Evolutionary conservation across 2,797 vertebrate species (phyloP).

Genomic region (Falco rusticolus): DNA sequence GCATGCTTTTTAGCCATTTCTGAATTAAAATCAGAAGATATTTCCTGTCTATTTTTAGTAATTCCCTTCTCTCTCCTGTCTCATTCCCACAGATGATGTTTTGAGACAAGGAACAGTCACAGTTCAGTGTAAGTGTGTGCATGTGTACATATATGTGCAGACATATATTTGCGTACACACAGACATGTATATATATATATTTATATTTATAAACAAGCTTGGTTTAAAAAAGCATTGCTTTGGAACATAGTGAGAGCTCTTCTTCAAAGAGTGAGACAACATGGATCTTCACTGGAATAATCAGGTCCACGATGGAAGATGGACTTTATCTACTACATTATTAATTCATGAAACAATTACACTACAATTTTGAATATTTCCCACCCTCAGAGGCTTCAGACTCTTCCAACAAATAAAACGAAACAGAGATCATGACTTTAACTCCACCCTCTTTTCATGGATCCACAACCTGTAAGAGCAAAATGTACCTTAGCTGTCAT

Average conservation of each 20-base stretch:
- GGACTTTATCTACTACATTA: not conserved
- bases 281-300: not conserved
- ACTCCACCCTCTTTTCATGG: not conserved
- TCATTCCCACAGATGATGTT: not conserved
- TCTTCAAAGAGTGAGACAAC: not conserved
- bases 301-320: not conserved
- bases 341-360: not conserved
- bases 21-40: conserved; percentile 15
- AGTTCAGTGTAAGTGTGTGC: conserved; percentile 25
- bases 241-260: conserved; percentile 19
- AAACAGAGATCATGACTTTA: not conserved
- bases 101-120: conserved; percentile 18
- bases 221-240: conserved; percentile 46
- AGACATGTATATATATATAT: not conserved
- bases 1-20: not conserved
- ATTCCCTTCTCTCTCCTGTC: conserved; percentile 25
- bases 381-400: not conserved
- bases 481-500: not conserved
- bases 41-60: not conserved
- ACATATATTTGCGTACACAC: conserved; percentile 4
- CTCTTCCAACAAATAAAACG: not conserved
- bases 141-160: conserved; percentile 13
- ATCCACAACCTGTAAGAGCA: not conserved
- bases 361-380: not conserved
- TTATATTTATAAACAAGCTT: conserved; percentile 16